phyloP scores from a whole-genome alignment of 1,140 invertebrate genomes.

The Calosoma granatense region DNA sequence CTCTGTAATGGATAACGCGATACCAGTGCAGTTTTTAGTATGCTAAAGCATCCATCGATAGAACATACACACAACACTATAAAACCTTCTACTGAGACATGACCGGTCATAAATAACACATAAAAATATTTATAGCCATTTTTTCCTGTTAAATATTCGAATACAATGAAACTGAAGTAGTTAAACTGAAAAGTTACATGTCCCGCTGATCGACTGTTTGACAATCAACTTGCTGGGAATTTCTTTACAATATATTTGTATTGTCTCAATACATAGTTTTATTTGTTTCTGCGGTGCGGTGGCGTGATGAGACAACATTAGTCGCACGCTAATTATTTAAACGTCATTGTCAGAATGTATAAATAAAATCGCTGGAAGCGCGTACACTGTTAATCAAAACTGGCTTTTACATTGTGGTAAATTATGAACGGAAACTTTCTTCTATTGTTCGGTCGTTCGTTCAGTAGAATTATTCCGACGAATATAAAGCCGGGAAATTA shows the following conservation, averaged over 20 bases:
- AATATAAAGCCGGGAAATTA: neutral
- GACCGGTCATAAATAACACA: neutral
- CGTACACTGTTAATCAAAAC: no score
- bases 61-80: neutral
- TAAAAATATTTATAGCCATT: neutral
- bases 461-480: no score
- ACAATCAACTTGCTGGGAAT: neutral
- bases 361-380: neutral
- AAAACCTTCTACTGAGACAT: neutral
- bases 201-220: neutral
- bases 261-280: no score
- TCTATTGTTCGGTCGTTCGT: no score
- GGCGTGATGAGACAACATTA: neutral
- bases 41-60: neutral
- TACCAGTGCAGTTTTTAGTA: neutral
- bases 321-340: neutral
- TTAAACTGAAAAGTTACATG: neutral
- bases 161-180: neutral
- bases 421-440: no score
- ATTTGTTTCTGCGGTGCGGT: neutral
- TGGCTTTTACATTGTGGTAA: no score
- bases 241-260: no score
- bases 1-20: no score
- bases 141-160: constrained; percentile 2
- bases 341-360: neutral